A percentile compares a stretch with the other conserved stretches of the same genome.
Conservation (phyloP, 2,797 vertebrate genomes). For the Rachycentron canadum region DNA sequence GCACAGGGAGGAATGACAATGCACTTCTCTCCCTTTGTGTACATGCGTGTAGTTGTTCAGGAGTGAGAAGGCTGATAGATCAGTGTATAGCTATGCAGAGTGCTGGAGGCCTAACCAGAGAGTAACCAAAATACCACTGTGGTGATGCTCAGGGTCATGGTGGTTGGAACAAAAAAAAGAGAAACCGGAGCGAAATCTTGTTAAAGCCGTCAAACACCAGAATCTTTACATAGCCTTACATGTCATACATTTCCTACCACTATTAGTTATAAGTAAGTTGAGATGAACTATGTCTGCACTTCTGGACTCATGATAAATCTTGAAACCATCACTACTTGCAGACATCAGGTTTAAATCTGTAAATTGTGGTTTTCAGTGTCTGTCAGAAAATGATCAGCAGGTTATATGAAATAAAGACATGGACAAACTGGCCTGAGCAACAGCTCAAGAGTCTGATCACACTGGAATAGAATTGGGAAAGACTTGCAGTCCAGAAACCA, state of each 20-base stretch:
- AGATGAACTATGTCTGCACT: background rate
- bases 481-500: background rate
- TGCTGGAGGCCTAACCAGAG: constrained; percentile 82
- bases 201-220: constrained; percentile 42
- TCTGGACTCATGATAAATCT: background rate
- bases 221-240: constrained; percentile 12
- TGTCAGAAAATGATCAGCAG: background rate
- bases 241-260: background rate
- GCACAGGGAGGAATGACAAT: accelerated
- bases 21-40: background rate
- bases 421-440: background rate
- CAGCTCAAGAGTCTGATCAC: background rate
- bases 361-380: constrained; percentile 3
- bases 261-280: background rate
- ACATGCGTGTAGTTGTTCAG: background rate
- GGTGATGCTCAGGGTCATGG: constrained; percentile 87
- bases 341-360: background rate
- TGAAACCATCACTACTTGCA: background rate
- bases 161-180: constrained; percentile 84
- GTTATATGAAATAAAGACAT: background rate
- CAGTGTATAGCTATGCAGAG: constrained; percentile 36
- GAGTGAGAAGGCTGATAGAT: constrained; percentile 28
- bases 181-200: constrained; percentile 69
- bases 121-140: constrained; percentile 89
- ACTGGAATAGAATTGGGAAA: constrained; percentile 35